Conservation (phyloP, 2,888 invertebrate genomes). For the Philaethria dido region DNA sequence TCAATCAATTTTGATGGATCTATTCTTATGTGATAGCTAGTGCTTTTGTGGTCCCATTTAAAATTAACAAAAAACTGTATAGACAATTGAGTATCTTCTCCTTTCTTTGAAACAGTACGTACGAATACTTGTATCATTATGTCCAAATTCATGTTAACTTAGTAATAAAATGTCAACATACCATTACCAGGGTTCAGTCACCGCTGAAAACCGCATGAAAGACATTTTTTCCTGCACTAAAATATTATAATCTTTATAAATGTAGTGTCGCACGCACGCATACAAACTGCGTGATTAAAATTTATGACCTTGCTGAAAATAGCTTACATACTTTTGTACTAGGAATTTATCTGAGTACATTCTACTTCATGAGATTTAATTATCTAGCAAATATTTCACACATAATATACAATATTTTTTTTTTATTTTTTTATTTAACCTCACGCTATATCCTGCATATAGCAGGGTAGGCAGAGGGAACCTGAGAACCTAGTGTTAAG, state of each 20-base stretch:
- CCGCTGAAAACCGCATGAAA: conserved; percentile 10
- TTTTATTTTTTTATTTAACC: too few relatives aligned
- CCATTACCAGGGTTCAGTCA: neutral
- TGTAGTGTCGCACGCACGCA: neutral
- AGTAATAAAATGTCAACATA: neutral
- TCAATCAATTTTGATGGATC: too few relatives aligned
- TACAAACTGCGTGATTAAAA: conserved; percentile 15
- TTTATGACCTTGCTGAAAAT: conserved; percentile 20
- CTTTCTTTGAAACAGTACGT: too few relatives aligned
- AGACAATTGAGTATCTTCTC: too few relatives aligned
- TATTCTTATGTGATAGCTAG: too few relatives aligned
- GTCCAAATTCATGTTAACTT: neutral
- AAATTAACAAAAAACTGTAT: too few relatives aligned
- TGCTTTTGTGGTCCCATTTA: too few relatives aligned
- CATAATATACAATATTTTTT: neutral
- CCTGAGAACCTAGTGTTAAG: too few relatives aligned
- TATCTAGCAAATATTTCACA: neutral
- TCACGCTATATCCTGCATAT: too few relatives aligned
- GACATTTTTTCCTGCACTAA: neutral
- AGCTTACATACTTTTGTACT: neutral
- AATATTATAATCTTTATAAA: conserved; percentile 5
- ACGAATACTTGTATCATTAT: too few relatives aligned
- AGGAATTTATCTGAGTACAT: neutral
- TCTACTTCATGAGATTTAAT: neutral
- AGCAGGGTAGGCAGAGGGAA: too few relatives aligned